A percentile compares a stretch with the other conserved stretches of the same genome.
Evolutionary conservation across 1,140 invertebrate genomes (phyloP).

Genomic region (Cydia amplana): DNA sequence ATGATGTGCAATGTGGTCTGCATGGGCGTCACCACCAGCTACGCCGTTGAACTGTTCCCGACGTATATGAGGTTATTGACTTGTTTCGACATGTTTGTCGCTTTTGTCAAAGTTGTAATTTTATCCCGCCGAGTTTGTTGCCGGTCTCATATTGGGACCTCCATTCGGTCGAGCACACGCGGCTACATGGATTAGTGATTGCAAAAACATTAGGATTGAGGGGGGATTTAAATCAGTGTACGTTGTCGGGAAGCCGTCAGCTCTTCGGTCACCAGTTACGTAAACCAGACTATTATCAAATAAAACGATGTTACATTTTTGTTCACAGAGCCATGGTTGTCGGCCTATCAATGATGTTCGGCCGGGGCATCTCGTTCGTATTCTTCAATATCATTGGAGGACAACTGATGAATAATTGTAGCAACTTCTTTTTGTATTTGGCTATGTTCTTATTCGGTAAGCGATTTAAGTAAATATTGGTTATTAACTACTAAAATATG

Average conservation of each 20-base stretch:
- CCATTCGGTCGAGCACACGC: too few species aligned
- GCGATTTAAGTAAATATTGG: too few species aligned
- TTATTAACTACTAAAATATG: too few species aligned
- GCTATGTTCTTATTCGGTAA: neutral
- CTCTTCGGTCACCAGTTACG: too few species aligned
- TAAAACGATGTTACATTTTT: neutral
- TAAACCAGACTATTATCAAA: too few species aligned
- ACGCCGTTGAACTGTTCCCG: constrained; percentile 29
- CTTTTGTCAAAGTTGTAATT: neutral
- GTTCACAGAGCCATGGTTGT: constrained; percentile 23
- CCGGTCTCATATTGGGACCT: too few species aligned
- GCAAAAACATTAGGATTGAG: too few species aligned
- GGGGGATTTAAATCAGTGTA: too few species aligned
- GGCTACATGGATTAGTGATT: too few species aligned
- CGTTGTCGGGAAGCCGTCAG: too few species aligned
- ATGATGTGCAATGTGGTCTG: constrained; percentile 19
- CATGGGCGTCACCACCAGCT: constrained; percentile 31
- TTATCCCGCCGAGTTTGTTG: too few species aligned
- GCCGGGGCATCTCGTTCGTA: neutral
- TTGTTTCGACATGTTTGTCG: neutral
- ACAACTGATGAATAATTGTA: constrained; percentile 18
- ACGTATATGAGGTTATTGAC: constrained; percentile 14
- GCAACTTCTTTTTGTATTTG: constrained; percentile 14
- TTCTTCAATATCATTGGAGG: constrained; percentile 24
- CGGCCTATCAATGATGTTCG: constrained; percentile 25